Conservation (phyloP, 2,797 vertebrate genomes). For the Petrocephalus schoutedeni region DNA sequence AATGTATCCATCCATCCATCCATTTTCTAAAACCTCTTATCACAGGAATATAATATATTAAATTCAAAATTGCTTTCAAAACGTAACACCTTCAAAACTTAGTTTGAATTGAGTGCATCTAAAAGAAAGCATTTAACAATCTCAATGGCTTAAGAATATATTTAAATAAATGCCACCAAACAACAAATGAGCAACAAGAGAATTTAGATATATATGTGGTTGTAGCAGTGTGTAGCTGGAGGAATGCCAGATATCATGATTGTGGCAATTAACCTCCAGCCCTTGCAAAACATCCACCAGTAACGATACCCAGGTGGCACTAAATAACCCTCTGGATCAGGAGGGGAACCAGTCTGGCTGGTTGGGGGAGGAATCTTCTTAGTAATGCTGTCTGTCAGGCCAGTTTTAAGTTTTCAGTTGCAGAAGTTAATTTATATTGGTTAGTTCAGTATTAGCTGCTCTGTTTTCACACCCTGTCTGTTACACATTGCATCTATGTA, state of each 20-base stretch:
- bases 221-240: neutral
- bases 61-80: neutral
- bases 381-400: neutral
- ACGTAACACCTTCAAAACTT: neutral
- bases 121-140: neutral
- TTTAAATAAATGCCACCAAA: neutral
- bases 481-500: neutral
- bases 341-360: neutral
- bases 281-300: neutral
- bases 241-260: neutral
- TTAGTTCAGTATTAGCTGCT: neutral
- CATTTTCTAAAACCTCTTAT: too few species aligned
- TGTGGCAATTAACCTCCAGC: neutral
- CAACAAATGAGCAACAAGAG: neutral
- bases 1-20: neutral
- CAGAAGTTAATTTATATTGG: neutral
- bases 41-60: too few species aligned
- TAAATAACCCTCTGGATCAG: neutral
- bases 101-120: neutral
- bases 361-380: too few species aligned
- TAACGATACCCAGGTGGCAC: neutral
- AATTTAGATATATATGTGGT: conserved; percentile 1
- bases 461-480: neutral
- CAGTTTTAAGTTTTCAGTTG: neutral
- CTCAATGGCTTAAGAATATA: neutral